These are phyloP conservation scores for Coptodon bakossiorum DNA, from an alignment of 2,113 vertebrate genomes.

Conservation along the genomic window DNA sequence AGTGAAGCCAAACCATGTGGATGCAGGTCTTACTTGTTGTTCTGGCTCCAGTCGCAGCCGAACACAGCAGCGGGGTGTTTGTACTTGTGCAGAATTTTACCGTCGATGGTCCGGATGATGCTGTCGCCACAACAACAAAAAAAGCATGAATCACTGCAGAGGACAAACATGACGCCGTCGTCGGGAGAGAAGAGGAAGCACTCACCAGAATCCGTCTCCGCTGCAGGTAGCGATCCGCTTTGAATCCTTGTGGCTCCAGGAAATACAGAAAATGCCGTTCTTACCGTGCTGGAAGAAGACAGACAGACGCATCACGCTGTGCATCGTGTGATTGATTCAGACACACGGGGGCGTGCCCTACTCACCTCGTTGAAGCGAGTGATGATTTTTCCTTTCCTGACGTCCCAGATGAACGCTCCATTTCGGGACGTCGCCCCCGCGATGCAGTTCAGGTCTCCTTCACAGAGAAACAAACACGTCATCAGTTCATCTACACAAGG, in stretches of 20 bases:
- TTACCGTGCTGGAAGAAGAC: conserved; percentile 83
- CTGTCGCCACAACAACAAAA: conserved; percentile 62
- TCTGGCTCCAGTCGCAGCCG: conserved; percentile 98
- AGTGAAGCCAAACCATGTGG: not conserved
- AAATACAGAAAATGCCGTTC: conserved; percentile 95
- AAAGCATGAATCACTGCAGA: not conserved
- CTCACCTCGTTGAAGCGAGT: conserved; percentile 89
- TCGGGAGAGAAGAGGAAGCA: not conserved
- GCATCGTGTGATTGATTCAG: not conserved
- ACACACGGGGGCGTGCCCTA: not conserved
- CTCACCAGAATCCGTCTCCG: conserved; percentile 93
- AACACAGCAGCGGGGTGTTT: conserved; percentile 95
- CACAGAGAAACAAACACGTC: not conserved
- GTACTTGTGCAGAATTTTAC: conserved; percentile 91
- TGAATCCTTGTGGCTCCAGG: conserved; percentile 99
- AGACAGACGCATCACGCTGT: not conserved
- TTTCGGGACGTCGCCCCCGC: conserved; percentile 91
- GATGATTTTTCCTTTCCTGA: conserved; percentile 89
- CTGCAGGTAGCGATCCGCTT: conserved; percentile 96
- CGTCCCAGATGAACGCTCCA: conserved; percentile 95
- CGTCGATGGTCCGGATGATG: conserved; percentile 90
- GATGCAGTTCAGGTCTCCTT: conserved; percentile 94
- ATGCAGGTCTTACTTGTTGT: conserved; percentile 85
- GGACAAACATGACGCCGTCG: rapidly evolving
- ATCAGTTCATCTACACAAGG: rapidly evolving